Conservation (phyloP, 2,113 vertebrate species). For the Xiphophorus maculatus region DNA sequence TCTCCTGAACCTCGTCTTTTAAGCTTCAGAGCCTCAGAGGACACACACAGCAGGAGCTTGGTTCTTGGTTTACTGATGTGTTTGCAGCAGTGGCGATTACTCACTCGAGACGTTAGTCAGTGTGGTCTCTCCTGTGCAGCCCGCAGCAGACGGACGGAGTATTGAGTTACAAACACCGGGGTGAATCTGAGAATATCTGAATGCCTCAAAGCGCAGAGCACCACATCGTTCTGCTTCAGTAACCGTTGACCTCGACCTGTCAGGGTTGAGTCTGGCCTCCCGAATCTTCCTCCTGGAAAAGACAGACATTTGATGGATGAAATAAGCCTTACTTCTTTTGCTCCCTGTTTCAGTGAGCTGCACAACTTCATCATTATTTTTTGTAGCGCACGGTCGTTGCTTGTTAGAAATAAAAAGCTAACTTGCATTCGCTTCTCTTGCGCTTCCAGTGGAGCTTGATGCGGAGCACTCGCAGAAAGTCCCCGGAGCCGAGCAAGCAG, state of each 20-base stretch:
- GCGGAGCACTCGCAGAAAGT: constrained; percentile 88
- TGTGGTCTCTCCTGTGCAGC: constrained; percentile 9
- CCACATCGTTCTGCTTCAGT: constrained; percentile 11
- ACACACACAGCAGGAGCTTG: constrained; percentile 2
- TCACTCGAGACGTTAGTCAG: background rate
- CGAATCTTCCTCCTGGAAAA: background rate
- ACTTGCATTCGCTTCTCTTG: background rate
- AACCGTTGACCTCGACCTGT: constrained; percentile 9
- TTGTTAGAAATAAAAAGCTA: background rate
- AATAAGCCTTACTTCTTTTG: background rate
- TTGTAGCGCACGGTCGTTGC: background rate
- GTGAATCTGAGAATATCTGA: constrained; percentile 7
- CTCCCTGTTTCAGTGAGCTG: background rate
- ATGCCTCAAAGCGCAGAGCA: constrained; percentile 1
- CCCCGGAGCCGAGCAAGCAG: constrained; percentile 86
- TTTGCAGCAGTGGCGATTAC: background rate
- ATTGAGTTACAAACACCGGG: constrained; percentile 10
- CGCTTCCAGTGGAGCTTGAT: constrained; percentile 87
- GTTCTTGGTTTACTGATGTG: constrained; percentile 11
- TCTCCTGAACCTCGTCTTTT: background rate
- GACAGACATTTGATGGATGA: background rate
- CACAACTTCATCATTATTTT: background rate
- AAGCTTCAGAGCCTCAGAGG: constrained; percentile 2
- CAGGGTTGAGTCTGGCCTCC: background rate
- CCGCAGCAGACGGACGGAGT: background rate